Evolutionary conservation across 2,113 vertebrate species (phyloP).

Genomic region (Tachuris rubrigastra): DNA sequence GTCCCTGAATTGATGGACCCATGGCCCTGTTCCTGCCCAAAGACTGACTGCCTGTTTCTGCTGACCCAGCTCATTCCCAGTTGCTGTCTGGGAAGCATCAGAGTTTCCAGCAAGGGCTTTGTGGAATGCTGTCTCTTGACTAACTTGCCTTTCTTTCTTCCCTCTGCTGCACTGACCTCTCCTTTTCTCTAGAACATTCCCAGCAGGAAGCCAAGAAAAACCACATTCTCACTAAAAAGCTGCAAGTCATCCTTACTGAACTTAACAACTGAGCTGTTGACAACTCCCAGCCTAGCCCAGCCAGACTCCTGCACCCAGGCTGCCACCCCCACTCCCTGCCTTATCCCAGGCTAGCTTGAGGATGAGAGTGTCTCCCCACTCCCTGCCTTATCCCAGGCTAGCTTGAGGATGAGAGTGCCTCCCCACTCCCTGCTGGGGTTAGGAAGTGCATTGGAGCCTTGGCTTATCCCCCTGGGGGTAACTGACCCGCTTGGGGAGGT

Average conservation of each 20-base stretch:
- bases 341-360: too few species aligned
- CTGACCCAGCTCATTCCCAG: neutral
- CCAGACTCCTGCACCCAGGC: neutral
- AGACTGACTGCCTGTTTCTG: neutral
- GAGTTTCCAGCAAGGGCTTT: neutral
- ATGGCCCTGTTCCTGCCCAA: neutral
- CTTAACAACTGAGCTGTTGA: conserved; percentile 43
- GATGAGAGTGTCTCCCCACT: too few species aligned
- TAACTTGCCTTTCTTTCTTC: conserved; percentile 33
- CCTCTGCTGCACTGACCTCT: neutral
- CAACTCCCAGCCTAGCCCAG: neutral
- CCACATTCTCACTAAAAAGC: conserved; percentile 46
- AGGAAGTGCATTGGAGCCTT: neutral
- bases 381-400: neutral
- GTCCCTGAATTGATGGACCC: neutral
- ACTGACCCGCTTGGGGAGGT: neutral
- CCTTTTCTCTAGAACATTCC: conserved; percentile 24
- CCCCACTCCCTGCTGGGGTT: neutral
- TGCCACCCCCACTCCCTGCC: too few species aligned
- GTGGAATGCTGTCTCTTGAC: neutral
- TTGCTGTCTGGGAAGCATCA: neutral
- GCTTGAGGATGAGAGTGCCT: neutral
- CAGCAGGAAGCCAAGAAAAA: conserved; percentile 58
- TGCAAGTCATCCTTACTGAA: conserved; percentile 54
- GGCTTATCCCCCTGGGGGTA: neutral